Conservation (phyloP, 2,888 invertebrate species). For the Andrena fulva region DNA sequence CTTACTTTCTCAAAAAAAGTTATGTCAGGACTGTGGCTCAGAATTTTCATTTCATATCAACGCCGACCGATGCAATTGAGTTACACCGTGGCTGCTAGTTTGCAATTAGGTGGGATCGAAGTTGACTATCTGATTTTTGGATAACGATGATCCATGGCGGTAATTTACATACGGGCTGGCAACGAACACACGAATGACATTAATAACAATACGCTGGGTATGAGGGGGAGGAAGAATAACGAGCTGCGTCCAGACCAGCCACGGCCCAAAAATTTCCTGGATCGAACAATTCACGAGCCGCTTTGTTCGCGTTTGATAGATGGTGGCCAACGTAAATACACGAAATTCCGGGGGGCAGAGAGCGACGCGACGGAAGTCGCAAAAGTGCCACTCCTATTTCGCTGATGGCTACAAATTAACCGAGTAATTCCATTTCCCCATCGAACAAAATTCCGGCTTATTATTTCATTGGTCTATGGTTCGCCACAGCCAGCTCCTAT, state of each 20-base stretch:
- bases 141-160: constrained; percentile 56
- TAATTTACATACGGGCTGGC: constrained; percentile 50
- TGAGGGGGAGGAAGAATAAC: constrained; percentile 54
- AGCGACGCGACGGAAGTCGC: constrained; percentile 40
- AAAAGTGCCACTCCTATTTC: constrained; percentile 58
- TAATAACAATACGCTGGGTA: constrained; percentile 66
- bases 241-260: constrained; percentile 62
- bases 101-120: constrained; percentile 58
- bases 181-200: constrained; percentile 63
- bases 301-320: constrained; percentile 79
- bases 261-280: constrained; percentile 71
- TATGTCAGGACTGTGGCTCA: background rate
- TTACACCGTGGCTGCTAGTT: constrained; percentile 25
- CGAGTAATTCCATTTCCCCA: constrained; percentile 39
- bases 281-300: constrained; percentile 72
- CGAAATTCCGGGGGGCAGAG: constrained; percentile 54
- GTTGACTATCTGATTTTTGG: constrained; percentile 56
- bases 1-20: background rate
- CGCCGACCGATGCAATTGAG: too few species aligned
- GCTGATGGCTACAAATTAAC: constrained; percentile 45
- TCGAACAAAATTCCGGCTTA: constrained; percentile 25
- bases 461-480: constrained; percentile 14
- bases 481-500: background rate
- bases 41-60: constrained; percentile 20
- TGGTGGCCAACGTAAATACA: constrained; percentile 65